Base-by-base conservation (phyloP, 2,797 vertebrate genomes). In the Heterohyrax brucei region DNA sequence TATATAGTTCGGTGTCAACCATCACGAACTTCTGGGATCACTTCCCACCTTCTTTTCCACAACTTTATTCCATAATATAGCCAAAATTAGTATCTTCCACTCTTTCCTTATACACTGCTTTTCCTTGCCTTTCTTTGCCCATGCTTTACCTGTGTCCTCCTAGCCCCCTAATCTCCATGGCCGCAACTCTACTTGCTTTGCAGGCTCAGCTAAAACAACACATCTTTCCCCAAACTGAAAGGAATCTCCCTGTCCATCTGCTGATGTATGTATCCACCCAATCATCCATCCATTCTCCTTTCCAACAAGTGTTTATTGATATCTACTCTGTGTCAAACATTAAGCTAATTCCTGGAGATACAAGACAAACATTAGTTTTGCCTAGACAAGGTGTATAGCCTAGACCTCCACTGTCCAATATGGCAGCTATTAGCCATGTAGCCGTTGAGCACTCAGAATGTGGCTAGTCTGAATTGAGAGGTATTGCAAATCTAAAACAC, bases 321-420 rank as follows among this genome's bases (percentile, higher is more conserved):
- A 82, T 59, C 48, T 83, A 30, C 33, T 85, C 19, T 7, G 13
- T 79, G 64, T 66, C 30, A 76, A 24, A 72, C 33, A 39, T 26
- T 78, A 76, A 89, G 46, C 6, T 87, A 53, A 39, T 85, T 91
- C 79, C 66, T 82, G 24, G n/a, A 18, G 12, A 91, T 64, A 84
- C 33, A 89, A 86, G 33, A 33, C 59, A 84, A 93, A 79, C 64
- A 44, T 21, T 82, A 19, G 48, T 19, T 10, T 28, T 93, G 39
- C 8, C 68, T 68, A 8, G 14, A 24, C 77, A 28, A 39, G 72
- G 53, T 83, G 64, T 39, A 78, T 6, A n/a, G 53, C 9, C 19
- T 50, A 83, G 22, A 10, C 33, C 10, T 44, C 2, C 7, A 18
- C 56, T 92, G 33, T 79, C 28, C 13, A 33, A n/a, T 53, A 3